Evolutionary conservation across 2,113 vertebrate species (phyloP).

Genomic region (Eidolon helvum): DNA sequence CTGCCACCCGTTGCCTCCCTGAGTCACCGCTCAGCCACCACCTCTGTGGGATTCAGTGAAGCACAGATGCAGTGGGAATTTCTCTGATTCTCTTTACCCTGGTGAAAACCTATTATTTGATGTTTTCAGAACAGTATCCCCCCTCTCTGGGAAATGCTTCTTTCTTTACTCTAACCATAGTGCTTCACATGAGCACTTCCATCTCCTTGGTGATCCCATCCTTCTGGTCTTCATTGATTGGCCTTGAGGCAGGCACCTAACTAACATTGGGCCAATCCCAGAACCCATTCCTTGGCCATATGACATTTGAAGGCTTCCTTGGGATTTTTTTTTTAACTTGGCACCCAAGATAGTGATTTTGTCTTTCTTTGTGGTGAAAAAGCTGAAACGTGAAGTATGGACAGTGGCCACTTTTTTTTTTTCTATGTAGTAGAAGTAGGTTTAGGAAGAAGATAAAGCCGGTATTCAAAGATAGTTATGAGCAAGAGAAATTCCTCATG

Average conservation of each 20-base stretch:
- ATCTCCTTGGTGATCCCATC: not conserved
- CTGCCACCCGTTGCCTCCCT: not conserved
- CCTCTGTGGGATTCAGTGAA: not conserved
- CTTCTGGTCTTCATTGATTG: not conserved
- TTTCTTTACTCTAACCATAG: not conserved
- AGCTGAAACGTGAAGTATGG: not conserved
- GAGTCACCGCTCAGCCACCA: not conserved
- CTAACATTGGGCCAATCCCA: not conserved
- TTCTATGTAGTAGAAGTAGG: not conserved
- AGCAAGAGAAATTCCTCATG: not conserved
- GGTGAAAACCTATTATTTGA: not conserved
- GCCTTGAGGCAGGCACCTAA: not conserved
- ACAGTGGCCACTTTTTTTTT: not conserved
- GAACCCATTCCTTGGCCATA: not conserved
- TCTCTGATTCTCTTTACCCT: not conserved
- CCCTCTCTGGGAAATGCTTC: not conserved
- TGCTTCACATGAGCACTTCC: not conserved
- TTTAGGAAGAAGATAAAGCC: not conserved
- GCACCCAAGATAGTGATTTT: not conserved
- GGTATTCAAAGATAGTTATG: not conserved
- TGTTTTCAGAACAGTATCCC: not conserved
- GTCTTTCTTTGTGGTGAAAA: not conserved
- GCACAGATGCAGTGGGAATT: not conserved
- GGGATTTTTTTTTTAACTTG: not conserved
- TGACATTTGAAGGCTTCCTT: not conserved